Conservation (phyloP, 92 coral and sea anemone genomes). For the Siderastrea siderea region DNA sequence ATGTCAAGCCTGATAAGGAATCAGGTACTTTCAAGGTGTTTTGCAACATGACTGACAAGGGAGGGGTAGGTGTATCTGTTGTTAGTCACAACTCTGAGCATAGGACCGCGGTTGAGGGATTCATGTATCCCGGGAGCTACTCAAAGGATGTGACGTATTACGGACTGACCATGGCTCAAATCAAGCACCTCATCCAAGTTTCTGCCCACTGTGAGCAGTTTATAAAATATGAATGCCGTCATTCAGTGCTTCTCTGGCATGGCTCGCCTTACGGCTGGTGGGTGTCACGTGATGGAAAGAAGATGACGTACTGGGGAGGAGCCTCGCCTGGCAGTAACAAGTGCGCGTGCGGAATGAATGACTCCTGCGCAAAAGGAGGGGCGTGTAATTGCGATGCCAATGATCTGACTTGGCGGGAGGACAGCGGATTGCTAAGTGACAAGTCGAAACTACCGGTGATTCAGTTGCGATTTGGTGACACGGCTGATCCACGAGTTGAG, state of each 20-base stretch:
- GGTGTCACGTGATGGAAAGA: conserved; percentile 86
- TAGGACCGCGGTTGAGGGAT: conserved; percentile 63
- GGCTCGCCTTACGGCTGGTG: conserved; percentile 79
- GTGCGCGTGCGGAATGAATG: conserved; percentile 79
- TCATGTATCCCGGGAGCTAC: conserved; percentile 60
- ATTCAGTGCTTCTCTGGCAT: conserved; percentile 49
- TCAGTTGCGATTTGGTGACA: conserved; percentile 78
- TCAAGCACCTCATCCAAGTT: conserved; percentile 58
- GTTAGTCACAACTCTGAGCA: conserved; percentile 71
- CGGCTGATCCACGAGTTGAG: conserved; percentile 63
- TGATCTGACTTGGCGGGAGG: conserved; percentile 77
- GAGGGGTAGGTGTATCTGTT: conserved; percentile 79
- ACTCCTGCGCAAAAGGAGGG: conserved; percentile 51
- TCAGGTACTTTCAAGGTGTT: conserved; percentile 49
- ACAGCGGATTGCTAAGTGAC: conserved; percentile 71
- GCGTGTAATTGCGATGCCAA: conserved; percentile 84
- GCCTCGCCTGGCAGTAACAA: conserved; percentile 71
- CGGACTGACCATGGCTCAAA: conserved; percentile 64
- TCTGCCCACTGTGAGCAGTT: conserved; percentile 78
- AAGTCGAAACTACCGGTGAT: conserved; percentile 64
- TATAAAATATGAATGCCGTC: conserved; percentile 80
- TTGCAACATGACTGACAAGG: conserved; percentile 81
- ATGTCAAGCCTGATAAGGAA: conserved; percentile 64
- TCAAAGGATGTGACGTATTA: conserved; percentile 55
- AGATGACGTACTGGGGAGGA: conserved; percentile 92